These are phyloP conservation scores for Apodemia duryi DNA, from an alignment of 2,888 invertebrate species.

Conservation along the genomic window DNA sequence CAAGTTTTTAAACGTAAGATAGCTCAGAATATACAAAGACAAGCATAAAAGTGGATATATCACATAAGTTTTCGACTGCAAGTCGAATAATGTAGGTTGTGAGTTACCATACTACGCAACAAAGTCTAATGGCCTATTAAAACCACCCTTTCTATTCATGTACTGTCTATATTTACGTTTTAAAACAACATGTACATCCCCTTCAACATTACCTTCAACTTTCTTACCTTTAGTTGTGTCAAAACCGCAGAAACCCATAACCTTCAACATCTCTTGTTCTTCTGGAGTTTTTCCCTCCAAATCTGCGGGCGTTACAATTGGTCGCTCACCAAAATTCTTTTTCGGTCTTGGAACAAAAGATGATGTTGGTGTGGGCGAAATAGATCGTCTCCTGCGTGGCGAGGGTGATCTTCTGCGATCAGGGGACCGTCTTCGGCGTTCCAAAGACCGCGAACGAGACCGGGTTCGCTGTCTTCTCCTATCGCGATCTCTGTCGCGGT, in stretches of 20 bases:
- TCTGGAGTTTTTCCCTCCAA: constrained; percentile 94
- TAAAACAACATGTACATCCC: constrained; percentile 96
- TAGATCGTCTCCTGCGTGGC: constrained; percentile 48
- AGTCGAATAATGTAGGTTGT: constrained; percentile 28
- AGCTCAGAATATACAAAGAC: constrained; percentile 36
- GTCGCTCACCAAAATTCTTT: constrained; percentile 77
- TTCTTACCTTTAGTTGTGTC: constrained; percentile 98
- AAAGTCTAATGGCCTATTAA: constrained; percentile 98
- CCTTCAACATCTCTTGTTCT: constrained; percentile 95
- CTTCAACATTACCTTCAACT: constrained; percentile 95
- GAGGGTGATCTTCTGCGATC: constrained; percentile 53
- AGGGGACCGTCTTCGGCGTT: constrained; percentile 64
- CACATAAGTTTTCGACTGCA: constrained; percentile 31
- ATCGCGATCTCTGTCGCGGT: constrained; percentile 64
- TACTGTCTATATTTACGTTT: constrained; percentile 99
- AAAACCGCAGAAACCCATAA: constrained; percentile 98
- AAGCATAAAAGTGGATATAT: constrained; percentile 36
- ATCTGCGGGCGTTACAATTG: constrained; percentile 88
- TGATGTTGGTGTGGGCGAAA: constrained; percentile 60
- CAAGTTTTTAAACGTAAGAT: background rate
- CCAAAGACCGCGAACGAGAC: constrained; percentile 65
- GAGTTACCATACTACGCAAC: constrained; percentile 83
- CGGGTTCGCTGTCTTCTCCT: constrained; percentile 60
- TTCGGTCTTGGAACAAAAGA: constrained; percentile 59
- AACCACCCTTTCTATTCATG: constrained; percentile 99